These are phyloP conservation scores for Tetrapedia diversipes DNA, from an alignment of 2,888 invertebrate species.

Conservation along the genomic window DNA sequence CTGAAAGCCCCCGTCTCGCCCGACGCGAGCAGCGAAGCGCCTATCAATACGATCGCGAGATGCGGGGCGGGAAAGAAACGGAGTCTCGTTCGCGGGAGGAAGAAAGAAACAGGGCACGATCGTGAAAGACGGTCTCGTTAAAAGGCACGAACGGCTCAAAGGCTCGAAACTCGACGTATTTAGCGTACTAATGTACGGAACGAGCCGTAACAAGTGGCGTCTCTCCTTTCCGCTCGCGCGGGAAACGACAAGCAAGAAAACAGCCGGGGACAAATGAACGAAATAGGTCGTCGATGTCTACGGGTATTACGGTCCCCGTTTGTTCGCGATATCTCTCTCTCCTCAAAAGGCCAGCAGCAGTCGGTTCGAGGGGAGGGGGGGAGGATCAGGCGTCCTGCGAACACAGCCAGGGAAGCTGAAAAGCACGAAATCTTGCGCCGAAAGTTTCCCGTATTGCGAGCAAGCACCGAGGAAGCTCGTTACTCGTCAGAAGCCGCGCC, in stretches of 20 bases:
- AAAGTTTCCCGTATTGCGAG: slow-evolving; percentile 32
- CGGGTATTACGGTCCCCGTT: slow-evolving; percentile 37
- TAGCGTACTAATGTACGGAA: slow-evolving; percentile 29
- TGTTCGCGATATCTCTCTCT: slow-evolving; percentile 31
- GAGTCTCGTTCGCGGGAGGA: background rate
- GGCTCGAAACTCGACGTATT: slow-evolving; percentile 10
- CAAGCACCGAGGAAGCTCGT: slow-evolving; percentile 14
- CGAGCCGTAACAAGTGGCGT: slow-evolving; percentile 24
- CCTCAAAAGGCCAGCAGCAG: slow-evolving; percentile 8
- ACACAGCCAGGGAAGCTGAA: background rate
- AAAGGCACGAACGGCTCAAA: background rate
- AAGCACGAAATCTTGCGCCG: slow-evolving; percentile 17
- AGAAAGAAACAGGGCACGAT: slow-evolving; percentile 28
- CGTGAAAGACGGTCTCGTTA: slow-evolving; percentile 19
- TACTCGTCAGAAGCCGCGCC: background rate
- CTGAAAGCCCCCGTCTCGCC: background rate
- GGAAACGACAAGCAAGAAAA: slow-evolving; percentile 10
- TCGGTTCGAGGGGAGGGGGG: background rate
- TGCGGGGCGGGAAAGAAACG: no score
- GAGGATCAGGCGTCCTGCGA: background rate
- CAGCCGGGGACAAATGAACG: slow-evolving; percentile 22
- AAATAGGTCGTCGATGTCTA: slow-evolving; percentile 48
- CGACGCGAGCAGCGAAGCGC: no score
- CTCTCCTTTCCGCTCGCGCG: slow-evolving; percentile 1
- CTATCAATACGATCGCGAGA: background rate